phyloP scores from a whole-genome alignment of 2,113 vertebrate genomes.

The Axis porcinus region DNA sequence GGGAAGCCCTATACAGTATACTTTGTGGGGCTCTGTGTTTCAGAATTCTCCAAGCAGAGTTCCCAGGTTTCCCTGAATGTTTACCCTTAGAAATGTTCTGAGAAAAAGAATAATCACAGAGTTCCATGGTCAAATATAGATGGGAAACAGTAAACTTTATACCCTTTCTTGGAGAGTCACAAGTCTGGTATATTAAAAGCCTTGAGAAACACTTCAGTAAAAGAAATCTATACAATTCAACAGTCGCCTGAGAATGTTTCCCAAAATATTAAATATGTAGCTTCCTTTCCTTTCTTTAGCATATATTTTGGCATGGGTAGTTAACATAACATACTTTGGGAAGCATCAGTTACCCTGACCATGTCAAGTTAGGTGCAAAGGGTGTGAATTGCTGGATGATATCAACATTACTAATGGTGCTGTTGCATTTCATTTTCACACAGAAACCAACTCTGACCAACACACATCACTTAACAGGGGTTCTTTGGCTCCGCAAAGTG shows the following conservation, averaged over 20 bases:
- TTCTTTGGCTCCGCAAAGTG: neutral
- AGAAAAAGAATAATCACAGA: neutral
- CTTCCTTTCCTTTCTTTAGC: neutral
- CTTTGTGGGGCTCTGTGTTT: neutral
- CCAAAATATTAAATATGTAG: neutral
- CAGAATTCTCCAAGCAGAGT: neutral
- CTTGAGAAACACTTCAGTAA: neutral
- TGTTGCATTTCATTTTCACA: neutral
- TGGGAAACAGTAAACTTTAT: neutral
- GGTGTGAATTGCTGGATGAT: neutral
- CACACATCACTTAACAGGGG: neutral
- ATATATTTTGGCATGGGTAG: neutral
- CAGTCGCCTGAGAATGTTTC: neutral
- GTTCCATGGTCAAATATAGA: neutral
- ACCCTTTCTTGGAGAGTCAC: neutral
- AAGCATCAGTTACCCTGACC: neutral
- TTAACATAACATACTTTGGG: neutral
- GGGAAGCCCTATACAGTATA: neutral
- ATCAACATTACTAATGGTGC: neutral
- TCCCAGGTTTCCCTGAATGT: neutral
- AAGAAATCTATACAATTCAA: neutral
- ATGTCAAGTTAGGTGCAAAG: neutral
- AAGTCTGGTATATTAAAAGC: neutral
- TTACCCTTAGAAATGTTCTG: neutral
- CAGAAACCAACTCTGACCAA: neutral